Evolutionary conservation across 2,888 invertebrate species (phyloP).

Genomic region (Dichetophora obliterata): DNA sequence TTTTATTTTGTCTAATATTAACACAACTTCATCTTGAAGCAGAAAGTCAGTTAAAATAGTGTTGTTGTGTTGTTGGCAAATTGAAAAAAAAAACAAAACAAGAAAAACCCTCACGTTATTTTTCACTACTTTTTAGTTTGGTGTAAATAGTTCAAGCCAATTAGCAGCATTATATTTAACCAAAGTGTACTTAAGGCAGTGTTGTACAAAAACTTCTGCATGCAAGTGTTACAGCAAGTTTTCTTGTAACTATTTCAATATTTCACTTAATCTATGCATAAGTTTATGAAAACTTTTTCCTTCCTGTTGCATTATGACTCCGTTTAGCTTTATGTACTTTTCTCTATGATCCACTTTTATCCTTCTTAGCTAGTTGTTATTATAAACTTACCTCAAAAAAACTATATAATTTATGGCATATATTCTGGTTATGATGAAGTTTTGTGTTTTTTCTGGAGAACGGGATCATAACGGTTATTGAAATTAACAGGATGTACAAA

Average conservation of each 20-base stretch:
- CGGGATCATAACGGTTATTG: too few relatives aligned
- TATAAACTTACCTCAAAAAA: slow-evolving; percentile 18
- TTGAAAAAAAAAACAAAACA: neutral
- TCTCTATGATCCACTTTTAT: neutral
- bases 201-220: neutral
- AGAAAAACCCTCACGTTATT: neutral
- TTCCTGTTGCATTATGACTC: neutral
- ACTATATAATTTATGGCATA: slow-evolving; percentile 37
- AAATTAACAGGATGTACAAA: too few relatives aligned
- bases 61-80: neutral
- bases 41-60: neutral
- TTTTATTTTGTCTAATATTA: slow-evolving; percentile 17
- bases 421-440: slow-evolving; percentile 13
- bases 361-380: neutral
- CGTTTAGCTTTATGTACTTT: neutral
- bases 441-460: neutral
- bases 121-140: slow-evolving; percentile 39
- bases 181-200: neutral
- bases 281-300: neutral
- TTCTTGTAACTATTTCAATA: neutral
- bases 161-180: slow-evolving; percentile 49
- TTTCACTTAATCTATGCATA: slow-evolving; percentile 10
- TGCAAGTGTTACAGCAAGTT: neutral
- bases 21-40: neutral
- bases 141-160: slow-evolving; percentile 55